Conservation (phyloP, 2,888 invertebrate genomes). For the Myathropa florea region DNA sequence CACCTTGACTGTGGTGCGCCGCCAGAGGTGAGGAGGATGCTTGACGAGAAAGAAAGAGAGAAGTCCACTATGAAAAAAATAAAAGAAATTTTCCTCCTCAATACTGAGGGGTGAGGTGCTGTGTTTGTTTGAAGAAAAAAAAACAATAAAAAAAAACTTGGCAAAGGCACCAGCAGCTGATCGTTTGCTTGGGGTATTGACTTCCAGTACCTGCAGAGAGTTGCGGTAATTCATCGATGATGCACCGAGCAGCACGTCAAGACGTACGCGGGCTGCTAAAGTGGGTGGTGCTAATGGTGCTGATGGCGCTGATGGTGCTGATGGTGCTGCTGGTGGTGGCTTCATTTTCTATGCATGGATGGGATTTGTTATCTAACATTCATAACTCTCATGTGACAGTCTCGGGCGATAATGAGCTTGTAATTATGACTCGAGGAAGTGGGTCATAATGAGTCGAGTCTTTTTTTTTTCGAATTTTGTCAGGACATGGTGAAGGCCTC, state of each 20-base stretch:
- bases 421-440: conserved; percentile 11
- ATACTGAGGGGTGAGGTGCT: background rate
- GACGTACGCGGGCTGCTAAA: conserved; percentile 2
- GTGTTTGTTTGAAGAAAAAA: no score
- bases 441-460: background rate
- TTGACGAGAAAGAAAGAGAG: conserved; percentile 35
- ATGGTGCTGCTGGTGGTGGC: background rate
- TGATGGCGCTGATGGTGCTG: no score
- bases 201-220: conserved; percentile 14
- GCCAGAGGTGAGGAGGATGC: conserved; percentile 20
- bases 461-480: background rate
- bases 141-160: conserved; percentile 37
- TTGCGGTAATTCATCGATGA: background rate
- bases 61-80: conserved; percentile 8
- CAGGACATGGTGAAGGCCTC: background rate
- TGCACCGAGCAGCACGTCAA: conserved; percentile 46
- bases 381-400: conserved; percentile 40
- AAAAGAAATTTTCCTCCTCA: conserved; percentile 50
- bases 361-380: conserved; percentile 36
- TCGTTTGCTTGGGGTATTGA: conserved; percentile 62
- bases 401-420: conserved; percentile 3
- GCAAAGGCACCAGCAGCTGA: conserved; percentile 18
- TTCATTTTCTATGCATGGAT: conserved; percentile 32
- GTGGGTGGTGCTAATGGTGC: background rate
- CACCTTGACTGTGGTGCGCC: conserved; percentile 40